These are phyloP conservation scores for Trachelus iudaicus DNA, from an alignment of 2,888 invertebrate genomes.

Conservation along the genomic window DNA sequence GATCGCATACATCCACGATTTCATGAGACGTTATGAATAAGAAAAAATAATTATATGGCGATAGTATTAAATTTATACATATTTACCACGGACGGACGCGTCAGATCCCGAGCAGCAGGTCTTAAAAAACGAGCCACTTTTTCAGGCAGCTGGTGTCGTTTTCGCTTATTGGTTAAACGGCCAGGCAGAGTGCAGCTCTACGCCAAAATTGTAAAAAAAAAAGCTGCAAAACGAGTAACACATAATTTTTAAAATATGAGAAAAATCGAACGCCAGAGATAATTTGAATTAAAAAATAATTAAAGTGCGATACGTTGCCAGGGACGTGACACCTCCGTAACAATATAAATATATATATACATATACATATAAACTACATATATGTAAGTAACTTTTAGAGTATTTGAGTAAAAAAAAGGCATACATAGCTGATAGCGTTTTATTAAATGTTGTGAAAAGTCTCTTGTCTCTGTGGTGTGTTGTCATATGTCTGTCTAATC, in stretches of 20 bases:
- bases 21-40: slow-evolving; percentile 40
- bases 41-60: slow-evolving; percentile 47
- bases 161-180: neutral
- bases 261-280: neutral
- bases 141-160: neutral
- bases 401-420: slow-evolving; percentile 62
- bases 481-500: neutral
- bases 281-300: slow-evolving; percentile 14
- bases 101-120: slow-evolving; percentile 49
- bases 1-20: slow-evolving; percentile 47
- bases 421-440: slow-evolving; percentile 64
- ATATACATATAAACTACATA: slow-evolving; percentile 55
- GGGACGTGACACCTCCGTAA: slow-evolving; percentile 51
- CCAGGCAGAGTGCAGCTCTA: neutral
- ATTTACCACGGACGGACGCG: slow-evolving; percentile 52
- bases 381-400: slow-evolving; percentile 63
- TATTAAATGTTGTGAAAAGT: slow-evolving; percentile 63
- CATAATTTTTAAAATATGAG: neutral
- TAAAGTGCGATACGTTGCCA: slow-evolving; percentile 33
- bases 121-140: neutral
- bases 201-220: neutral
- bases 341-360: slow-evolving; percentile 34
- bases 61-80: slow-evolving; percentile 61
- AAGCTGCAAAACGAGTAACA: neutral
- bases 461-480: slow-evolving; percentile 22